Base-by-base conservation (phyloP, 2,797 vertebrate genomes). In the Threskiornis aethiopicus region DNA sequence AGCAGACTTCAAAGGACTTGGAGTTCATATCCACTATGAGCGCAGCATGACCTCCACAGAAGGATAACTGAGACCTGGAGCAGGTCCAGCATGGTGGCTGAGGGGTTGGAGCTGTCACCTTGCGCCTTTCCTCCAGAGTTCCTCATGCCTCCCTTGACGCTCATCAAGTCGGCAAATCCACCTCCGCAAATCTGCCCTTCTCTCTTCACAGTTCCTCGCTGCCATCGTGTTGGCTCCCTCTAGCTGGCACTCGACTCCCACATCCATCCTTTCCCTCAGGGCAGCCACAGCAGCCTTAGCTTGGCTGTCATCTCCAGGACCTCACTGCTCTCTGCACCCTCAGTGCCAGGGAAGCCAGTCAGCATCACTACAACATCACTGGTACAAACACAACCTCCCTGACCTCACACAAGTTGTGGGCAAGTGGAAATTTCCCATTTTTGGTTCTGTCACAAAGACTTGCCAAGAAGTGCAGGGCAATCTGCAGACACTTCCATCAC, bases 1-100 rank as follows among this genome's bases (percentile, higher is more conserved):
- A 80, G 59, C 52, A 78, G 29, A 87, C 87, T 89, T 95, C 93
- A 93, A 92, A 93, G 79, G 87, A 35, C 42, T 19, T 71, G 75
- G 77, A 90, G 62, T 26, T 79, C 51, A 90, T 85, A 70, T 6
- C 25, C 3, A 2, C 35, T n/a, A 21, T 8, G 70, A 93, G 94
- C 73, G 57, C 59, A 67, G 37, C 0, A 3, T 35, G 76, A 84
- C 46, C 49, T 75, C 81, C 42, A 7, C 6, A 13, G 57, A 76
- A 88, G 84, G 67, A 20, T 4, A 13, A 15, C 35, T 12, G 51
- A 78, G 70, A 52, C 16, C 54, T 59, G 83, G 33, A 71, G 65
- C n/a, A 44, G 76, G 57, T 39, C 77, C 93, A 82, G 64, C 6
- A 2, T 5, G 9, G 67, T 14, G 88, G 33, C 39, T 17, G 31